Conservation (phyloP, 2,888 invertebrate species). For the Myopa tessellatipennis region DNA sequence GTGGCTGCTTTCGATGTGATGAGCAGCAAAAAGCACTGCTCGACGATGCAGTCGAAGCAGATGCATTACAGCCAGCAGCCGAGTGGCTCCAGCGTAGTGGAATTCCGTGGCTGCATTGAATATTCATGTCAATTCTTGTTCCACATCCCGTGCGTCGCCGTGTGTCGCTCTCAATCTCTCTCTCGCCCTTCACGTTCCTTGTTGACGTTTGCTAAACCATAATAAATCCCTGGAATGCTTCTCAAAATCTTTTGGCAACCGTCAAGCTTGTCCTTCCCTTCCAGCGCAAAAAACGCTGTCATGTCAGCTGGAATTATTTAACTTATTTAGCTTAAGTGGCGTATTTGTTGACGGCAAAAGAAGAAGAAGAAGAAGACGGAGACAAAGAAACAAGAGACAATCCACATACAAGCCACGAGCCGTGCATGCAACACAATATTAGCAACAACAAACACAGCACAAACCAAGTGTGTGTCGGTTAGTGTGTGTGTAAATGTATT, state of each 20-base stretch:
- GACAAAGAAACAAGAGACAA: no score
- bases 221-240: conserved; percentile 28
- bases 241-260: conserved; percentile 1
- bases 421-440: not conserved
- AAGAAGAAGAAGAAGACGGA: not conserved
- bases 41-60: no score
- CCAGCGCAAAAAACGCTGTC: conserved; percentile 13
- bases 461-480: no score
- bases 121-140: not conserved
- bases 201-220: conserved; percentile 22
- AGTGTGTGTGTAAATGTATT: no score
- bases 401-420: not conserved
- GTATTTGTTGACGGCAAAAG: conserved; percentile 17
- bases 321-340: conserved; percentile 34
- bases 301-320: conserved; percentile 37
- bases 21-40: not conserved
- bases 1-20: not conserved
- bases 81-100: no score
- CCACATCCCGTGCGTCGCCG: not conserved
- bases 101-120: no score
- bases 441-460: not conserved
- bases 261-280: conserved; percentile 11
- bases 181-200: not conserved
- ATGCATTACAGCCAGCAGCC: not conserved
- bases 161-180: no score